These are phyloP conservation scores for Myotis daubentonii DNA, from an alignment of 2,797 vertebrate species.

Conservation along the genomic window DNA sequence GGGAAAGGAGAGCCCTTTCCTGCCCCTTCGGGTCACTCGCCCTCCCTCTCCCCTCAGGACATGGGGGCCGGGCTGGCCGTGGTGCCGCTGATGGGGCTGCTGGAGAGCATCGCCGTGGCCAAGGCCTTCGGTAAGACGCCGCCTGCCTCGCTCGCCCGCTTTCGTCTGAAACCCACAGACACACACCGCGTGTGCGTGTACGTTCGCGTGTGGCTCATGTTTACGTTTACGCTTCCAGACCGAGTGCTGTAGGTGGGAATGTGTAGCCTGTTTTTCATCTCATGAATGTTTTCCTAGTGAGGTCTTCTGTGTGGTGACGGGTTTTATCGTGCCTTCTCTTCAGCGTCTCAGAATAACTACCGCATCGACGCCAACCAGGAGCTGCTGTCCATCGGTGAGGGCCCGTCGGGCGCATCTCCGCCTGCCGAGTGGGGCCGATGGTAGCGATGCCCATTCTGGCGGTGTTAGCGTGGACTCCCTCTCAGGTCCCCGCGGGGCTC, in stretches of 20 bases:
- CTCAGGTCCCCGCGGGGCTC: rapidly evolving
- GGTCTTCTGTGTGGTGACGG: rapidly evolving
- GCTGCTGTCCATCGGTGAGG: constrained; percentile 93
- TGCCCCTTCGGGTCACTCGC: not conserved
- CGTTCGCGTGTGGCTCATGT: rapidly evolving
- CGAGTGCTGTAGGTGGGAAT: rapidly evolving
- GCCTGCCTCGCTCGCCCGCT: not conserved
- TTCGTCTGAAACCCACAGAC: rapidly evolving
- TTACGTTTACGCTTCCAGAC: too few relatives aligned
- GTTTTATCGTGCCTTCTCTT: not conserved
- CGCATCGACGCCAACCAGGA: constrained; percentile 94
- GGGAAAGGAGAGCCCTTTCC: not conserved
- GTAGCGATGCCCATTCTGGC: rapidly evolving
- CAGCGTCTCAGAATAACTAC: constrained; percentile 94
- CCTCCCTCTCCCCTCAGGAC: constrained; percentile 84
- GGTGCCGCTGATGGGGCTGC: constrained; percentile 94
- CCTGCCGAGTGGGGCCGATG: rapidly evolving
- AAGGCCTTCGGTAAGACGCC: constrained; percentile 93
- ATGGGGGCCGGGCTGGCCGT: constrained; percentile 92
- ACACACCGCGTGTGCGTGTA: rapidly evolving
- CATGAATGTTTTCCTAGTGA: rapidly evolving
- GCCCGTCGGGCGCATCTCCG: too few relatives aligned
- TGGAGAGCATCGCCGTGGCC: constrained; percentile 95
- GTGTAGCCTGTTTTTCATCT: too few relatives aligned
- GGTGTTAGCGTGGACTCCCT: rapidly evolving